These are phyloP conservation scores for Porites cylindrica DNA, from an alignment of 92 coral and sea anemone species.

Conservation along the genomic window DNA sequence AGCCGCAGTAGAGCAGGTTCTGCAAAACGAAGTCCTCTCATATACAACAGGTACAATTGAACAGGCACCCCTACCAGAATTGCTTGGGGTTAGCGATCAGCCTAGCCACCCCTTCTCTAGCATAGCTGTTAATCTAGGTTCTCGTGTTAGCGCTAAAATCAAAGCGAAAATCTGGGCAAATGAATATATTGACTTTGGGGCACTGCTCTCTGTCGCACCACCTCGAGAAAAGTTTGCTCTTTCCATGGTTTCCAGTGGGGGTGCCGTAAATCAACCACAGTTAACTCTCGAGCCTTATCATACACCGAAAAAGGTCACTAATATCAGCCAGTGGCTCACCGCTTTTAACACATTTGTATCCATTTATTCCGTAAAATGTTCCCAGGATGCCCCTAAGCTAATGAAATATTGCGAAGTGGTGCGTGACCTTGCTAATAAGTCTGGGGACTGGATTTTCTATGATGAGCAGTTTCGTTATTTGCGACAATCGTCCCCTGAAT, in stretches of 20 bases:
- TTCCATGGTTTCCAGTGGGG: conserved; percentile 13
- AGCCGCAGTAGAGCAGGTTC: not conserved
- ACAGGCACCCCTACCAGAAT: not conserved
- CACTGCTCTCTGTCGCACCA: conserved; percentile 11
- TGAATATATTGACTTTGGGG: conserved; percentile 28
- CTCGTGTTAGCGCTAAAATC: conserved; percentile 30
- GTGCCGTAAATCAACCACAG: conserved; percentile 9
- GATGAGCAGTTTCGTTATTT: conserved; percentile 48
- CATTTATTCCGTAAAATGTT: conserved; percentile 19
- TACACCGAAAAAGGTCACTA: conserved; percentile 21
- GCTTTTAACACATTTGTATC: conserved; percentile 47
- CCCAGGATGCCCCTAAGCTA: conserved; percentile 27
- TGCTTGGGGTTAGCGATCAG: not conserved
- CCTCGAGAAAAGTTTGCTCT: conserved; percentile 24
- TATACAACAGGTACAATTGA: not conserved
- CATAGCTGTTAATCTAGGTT: conserved; percentile 9
- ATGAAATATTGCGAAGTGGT: conserved; percentile 53
- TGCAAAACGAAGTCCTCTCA: not conserved
- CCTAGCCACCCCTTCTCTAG: conserved; percentile 28
- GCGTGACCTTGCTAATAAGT: conserved; percentile 15
- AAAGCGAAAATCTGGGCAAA: not conserved
- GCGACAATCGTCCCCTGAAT: conserved; percentile 43
- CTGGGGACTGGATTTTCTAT: conserved; percentile 49
- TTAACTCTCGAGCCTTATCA: conserved; percentile 34
- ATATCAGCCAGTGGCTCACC: conserved; percentile 35